Evolutionary conservation across 2,888 invertebrate genomes (phyloP), one percentile per base, ranked within the genome.

Genomic region (Ectropis crepuscularia): DNA sequence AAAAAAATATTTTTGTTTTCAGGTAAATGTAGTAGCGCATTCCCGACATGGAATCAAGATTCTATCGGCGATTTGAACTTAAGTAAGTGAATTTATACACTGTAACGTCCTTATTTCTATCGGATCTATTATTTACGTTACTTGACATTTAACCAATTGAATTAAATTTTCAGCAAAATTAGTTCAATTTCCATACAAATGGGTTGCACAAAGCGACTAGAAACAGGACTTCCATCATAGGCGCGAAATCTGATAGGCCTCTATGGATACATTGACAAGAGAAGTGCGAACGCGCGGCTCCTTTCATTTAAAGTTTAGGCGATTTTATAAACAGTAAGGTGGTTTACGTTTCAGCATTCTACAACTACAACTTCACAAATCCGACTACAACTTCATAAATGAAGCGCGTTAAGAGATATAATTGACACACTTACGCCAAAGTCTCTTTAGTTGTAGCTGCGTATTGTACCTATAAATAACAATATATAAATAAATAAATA

Each of bases 221-320:
- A 69, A 75, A 73, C 73, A 69, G 69, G 71, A 73, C 73, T 74
- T 79, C 82, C 82, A 82, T 81, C 84, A 83, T 80, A 78, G 79
- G 82, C 76, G 75, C 77, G 74, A 73, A 74, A 89, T 89, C 89
- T 77, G 90, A 90, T 90, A 89, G 74, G 84, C 89, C 78, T 72
- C 77, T 88, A 84, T 83, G 83, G 86, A 73, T 66, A 68, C 68
- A 69, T 78, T 80, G 83, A 81, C 83, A 84, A 83, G 83, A 76
- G 83, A 75, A 83, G 85, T 85, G 87, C 76, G 78, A 84, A 77
- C 69, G 63, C 68, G 86, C 88, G 88, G 87, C 75, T 55, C 82
- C 81, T 88, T 90, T 90, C 88, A 90, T 88, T 85, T 85, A 86
- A 65, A 76, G 73, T 76, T 78, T 71, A 74, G 74, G 70, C 55